Base-by-base conservation (phyloP, 2,888 invertebrate species). In the Celastrina argiolus region DNA sequence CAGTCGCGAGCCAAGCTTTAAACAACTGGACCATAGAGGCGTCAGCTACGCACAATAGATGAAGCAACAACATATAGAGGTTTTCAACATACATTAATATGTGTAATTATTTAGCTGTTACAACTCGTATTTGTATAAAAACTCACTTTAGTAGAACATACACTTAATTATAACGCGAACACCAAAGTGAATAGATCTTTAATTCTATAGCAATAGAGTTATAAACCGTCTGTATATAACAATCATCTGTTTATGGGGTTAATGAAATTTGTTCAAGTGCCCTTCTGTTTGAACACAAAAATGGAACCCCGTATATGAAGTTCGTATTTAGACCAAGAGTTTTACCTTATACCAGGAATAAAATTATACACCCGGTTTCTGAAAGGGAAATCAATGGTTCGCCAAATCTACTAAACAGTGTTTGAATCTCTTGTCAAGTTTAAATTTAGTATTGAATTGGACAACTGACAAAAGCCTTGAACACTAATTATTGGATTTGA, bases 251-350 rank as follows among this genome's bases (percentile, higher is more conserved):
- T 26, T 26, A 59, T 66, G 69, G 73, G 83, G 80, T 84, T 82
- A 78, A 77, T 76, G 78, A 73, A 81, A 77, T 84, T 81, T 84
- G 81, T 77, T 76, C 84, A 84, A 78, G 76, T 81, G 84, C 77
- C 80, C 81, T 75, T 74, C 67, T 64, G 56, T 39, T 67, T 56
- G 64, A 45, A 51, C 34, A 45, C 36, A 36, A 65, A 14, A 56
- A 65, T 56, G 22, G n/a, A n/a, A n/a, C n/a, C n/a, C n/a, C n/a
- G n/a, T n/a, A n/a, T 36, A 56, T 7, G 45, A 39, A 16, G 56
- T 45, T 16, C 18, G 16, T 18, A 45, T 18, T 45, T 16, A 16
- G 10, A 10, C 2, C 45, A 61, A 66, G 18, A 39, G 45, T 56
- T 8, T 56, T 65, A 56, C 65, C 64, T 59, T 45, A 34, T 6